Evolutionary conservation across 2,797 vertebrate genomes (phyloP).

Genomic region (Rhinoraja longicauda): DNA sequence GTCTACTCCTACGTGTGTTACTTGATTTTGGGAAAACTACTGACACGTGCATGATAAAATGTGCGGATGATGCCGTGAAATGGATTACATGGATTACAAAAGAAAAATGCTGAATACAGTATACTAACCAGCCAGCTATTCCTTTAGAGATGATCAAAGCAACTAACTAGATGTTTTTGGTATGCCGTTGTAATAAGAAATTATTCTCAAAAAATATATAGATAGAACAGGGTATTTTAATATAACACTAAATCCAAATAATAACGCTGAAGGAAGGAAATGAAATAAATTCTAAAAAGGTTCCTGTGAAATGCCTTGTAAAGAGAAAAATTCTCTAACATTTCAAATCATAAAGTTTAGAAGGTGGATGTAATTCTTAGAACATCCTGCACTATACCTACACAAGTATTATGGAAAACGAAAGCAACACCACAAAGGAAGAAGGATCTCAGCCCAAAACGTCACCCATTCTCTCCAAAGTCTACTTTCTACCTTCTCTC

Average conservation of each 20-base stretch:
- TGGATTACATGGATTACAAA: background rate
- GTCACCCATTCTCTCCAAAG: no score
- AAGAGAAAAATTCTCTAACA: background rate
- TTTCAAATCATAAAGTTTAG: background rate
- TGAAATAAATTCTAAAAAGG: background rate
- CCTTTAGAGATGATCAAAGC: background rate
- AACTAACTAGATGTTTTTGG: background rate
- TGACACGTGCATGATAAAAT: background rate
- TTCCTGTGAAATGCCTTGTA: background rate
- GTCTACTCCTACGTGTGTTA: no score
- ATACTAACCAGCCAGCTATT: background rate
- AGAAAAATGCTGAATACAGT: background rate
- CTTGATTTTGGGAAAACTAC: background rate
- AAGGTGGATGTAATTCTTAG: background rate
- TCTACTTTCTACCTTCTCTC: no score
- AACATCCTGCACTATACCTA: background rate
- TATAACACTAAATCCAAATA: background rate
- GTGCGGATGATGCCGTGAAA: background rate
- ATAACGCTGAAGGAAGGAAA: background rate
- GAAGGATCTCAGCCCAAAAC: no score
- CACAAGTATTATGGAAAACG: no score
- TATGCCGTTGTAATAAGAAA: background rate
- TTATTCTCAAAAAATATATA: background rate
- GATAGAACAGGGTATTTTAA: background rate
- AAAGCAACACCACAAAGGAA: background rate